A percentile compares a stretch with the other conserved stretches of the same genome.
These are phyloP conservation scores for Habroteleia sp. DNA, from an alignment of 2,888 invertebrate species.

Conservation along the genomic window DNA sequence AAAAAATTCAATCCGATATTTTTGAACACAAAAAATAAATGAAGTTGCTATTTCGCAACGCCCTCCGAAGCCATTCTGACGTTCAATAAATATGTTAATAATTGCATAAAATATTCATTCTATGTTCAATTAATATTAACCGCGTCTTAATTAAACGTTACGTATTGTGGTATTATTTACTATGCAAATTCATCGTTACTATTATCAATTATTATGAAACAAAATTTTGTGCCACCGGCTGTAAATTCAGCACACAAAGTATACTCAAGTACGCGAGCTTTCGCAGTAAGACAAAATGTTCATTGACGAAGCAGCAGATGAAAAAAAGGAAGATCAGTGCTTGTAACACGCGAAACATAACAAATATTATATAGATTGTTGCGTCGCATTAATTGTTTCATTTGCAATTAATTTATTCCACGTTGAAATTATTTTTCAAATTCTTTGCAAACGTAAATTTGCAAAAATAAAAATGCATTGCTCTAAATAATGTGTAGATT, in stretches of 20 bases:
- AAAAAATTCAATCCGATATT: no score
- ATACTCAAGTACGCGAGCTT: no score
- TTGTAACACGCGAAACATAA: no score
- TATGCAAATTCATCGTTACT: constrained; percentile 1
- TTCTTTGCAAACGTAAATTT: no score
- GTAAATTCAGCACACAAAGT: constrained; percentile 8
- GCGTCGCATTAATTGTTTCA: no score
- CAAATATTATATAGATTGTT: no score
- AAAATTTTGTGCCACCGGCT: not conserved
- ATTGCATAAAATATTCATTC: constrained; percentile 15
- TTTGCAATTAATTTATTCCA: no score
- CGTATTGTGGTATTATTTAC: constrained; percentile 8
- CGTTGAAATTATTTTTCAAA: no score
- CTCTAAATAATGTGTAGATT: no score
- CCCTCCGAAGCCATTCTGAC: not conserved
- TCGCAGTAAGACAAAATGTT: constrained; percentile 27
- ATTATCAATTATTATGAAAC: constrained; percentile 6
- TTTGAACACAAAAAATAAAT: no score
- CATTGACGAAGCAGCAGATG: constrained; percentile 3
- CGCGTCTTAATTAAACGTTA: not conserved
- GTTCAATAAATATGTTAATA: constrained; percentile 23
- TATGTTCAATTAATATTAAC: constrained; percentile 7
- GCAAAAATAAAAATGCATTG: no score
- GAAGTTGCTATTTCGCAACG: constrained; percentile 8
- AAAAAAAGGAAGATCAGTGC: no score